Percentiles rank a stretch among this genome's conserved stretches.
These are phyloP conservation scores for Pollachius pollachius DNA, from an alignment of 2,113 vertebrate genomes.

Conservation along the genomic window DNA sequence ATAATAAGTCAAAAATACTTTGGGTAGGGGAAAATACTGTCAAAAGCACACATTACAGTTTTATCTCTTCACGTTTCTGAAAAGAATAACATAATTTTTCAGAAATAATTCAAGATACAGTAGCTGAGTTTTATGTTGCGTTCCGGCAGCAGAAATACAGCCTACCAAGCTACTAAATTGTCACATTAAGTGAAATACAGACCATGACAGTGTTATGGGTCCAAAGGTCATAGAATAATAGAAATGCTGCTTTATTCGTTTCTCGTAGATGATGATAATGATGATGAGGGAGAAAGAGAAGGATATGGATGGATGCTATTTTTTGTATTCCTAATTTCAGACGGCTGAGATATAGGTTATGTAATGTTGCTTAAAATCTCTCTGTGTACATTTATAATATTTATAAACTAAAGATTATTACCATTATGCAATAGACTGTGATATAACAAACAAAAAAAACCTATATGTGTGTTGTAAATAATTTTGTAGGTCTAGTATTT, in stretches of 20 bases:
- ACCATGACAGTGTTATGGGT: conserved; percentile 75
- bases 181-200: conserved; percentile 51
- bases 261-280: conserved; percentile 33
- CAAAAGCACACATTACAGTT: conserved; percentile 55
- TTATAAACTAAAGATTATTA: conserved; percentile 85
- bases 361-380: conserved; percentile 71
- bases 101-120: conserved; percentile 45
- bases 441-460: conserved; percentile 87
- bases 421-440: conserved; percentile 85
- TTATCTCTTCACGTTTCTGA: conserved; percentile 36
- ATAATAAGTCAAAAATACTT: conserved; percentile 50
- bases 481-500: conserved; percentile 86
- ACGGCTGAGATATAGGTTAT: conserved; percentile 66
- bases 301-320: conserved; percentile 62
- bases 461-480: conserved; percentile 93
- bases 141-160: conserved; percentile 47
- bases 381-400: conserved; percentile 83
- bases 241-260: conserved; percentile 67
- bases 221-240: conserved; percentile 70
- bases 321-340: conserved; percentile 74
- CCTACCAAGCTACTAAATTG: conserved; percentile 47
- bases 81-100: conserved; percentile 18
- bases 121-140: conserved; percentile 50
- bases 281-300: conserved; percentile 40
- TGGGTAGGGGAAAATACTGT: conserved; percentile 39